Evolutionary conservation across 2,888 invertebrate species (phyloP).

Genomic region (Drosophila pseudotalamancana): DNA sequence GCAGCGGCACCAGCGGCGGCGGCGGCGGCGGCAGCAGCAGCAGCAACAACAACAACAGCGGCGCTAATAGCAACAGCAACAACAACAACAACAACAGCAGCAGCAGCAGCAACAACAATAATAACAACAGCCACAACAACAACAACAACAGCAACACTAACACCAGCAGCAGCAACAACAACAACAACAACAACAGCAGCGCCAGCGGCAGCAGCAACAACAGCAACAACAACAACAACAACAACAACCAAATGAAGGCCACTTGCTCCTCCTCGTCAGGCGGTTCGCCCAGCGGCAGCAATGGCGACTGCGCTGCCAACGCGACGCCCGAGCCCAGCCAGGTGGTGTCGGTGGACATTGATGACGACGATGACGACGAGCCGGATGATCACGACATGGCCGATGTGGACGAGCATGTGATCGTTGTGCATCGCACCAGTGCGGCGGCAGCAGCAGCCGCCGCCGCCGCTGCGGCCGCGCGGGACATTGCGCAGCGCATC

Average conservation of each 20-base stretch:
- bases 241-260: conserved; percentile 67
- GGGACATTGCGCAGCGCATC: conserved; percentile 65
- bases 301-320: conserved; percentile 45
- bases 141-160: conserved; percentile 42
- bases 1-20: conserved; percentile 2
- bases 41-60: conserved; percentile 25
- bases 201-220: conserved; percentile 35
- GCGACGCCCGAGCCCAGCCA: conserved; percentile 34
- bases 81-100: conserved; percentile 25
- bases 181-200: conserved; percentile 45
- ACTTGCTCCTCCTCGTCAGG: conserved; percentile 38
- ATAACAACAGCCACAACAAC: conserved; percentile 62
- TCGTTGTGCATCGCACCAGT: conserved; percentile 46
- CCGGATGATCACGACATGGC: conserved; percentile 41
- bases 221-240: conserved; percentile 40
- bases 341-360: conserved; percentile 48
- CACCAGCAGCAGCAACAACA: conserved; percentile 36
- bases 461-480: conserved; percentile 55
- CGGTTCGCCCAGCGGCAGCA: conserved; percentile 60
- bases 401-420: conserved; percentile 47
- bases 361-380: conserved; percentile 41
- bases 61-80: conserved; percentile 21
- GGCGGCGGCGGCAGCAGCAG: conserved; percentile 18
- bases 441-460: conserved; percentile 32
- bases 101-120: conserved; percentile 43